Evolutionary conservation across 2,797 vertebrate species (phyloP).

Genomic region (Aeoliscus strigatus): DNA sequence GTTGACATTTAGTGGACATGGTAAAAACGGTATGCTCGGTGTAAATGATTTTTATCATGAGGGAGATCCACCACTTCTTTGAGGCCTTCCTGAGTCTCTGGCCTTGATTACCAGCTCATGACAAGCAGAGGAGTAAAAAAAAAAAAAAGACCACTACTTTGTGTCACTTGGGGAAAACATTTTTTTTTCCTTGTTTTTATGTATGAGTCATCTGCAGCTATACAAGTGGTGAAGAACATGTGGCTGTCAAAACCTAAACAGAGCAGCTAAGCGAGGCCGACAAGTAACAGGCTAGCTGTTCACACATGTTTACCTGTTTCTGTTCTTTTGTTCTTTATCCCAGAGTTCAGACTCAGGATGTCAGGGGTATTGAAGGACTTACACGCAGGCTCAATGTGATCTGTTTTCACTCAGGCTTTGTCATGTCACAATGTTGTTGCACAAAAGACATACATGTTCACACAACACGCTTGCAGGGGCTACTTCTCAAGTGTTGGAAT

Average conservation of each 20-base stretch:
- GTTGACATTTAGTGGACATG: conserved; percentile 68
- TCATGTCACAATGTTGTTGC: conserved; percentile 60
- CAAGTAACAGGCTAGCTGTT: conserved; percentile 54
- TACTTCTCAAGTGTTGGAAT: conserved; percentile 59
- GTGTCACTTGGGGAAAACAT: conserved; percentile 26
- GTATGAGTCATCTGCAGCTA: conserved; percentile 21
- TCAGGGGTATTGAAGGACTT: conserved; percentile 62
- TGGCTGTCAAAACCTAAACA: conserved; percentile 36
- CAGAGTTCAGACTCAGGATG: conserved; percentile 57
- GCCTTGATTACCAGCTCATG: conserved; percentile 68
- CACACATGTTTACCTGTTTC: conserved; percentile 64
- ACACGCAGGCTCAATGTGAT: conserved; percentile 53
- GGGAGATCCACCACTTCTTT: conserved; percentile 57
- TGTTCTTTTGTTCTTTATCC: conserved; percentile 65
- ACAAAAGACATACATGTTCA: conserved; percentile 54
- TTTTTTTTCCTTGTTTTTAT: conserved; percentile 20
- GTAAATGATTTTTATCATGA: conserved; percentile 60
- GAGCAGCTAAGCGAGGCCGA: conserved; percentile 27
- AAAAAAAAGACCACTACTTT: conserved; percentile 36
- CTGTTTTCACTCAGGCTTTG: conserved; percentile 68
- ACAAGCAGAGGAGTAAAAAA: conserved; percentile 54
- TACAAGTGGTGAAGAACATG: conserved; percentile 25
- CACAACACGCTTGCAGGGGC: conserved; percentile 47
- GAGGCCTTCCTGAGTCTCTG: conserved; percentile 65
- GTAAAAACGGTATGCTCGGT: conserved; percentile 60